Evolutionary conservation across 2,888 invertebrate genomes (phyloP).

Genomic region (Horisme vitalbata): DNA sequence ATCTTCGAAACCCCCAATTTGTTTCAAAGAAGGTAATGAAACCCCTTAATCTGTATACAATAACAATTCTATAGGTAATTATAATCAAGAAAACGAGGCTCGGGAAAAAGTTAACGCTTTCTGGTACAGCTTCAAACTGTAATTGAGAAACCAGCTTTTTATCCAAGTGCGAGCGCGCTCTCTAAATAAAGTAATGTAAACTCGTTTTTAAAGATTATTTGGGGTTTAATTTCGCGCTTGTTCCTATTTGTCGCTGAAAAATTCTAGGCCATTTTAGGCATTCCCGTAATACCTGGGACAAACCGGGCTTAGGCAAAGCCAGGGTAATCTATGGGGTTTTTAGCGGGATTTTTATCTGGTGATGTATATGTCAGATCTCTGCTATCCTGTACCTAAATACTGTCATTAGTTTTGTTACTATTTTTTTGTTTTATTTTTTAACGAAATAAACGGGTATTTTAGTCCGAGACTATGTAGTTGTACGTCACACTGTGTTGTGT

Average conservation of each 20-base stretch:
- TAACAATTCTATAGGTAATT: too few species aligned
- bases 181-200: slow-evolving; percentile 9
- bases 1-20: too few species aligned
- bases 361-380: slow-evolving; percentile 14
- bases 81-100: too few species aligned
- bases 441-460: too few species aligned
- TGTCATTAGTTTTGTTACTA: too few species aligned
- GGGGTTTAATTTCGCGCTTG: slow-evolving; percentile 12
- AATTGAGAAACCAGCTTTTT: neutral
- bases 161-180: neutral
- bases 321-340: slow-evolving; percentile 17
- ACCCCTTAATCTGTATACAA: too few species aligned
- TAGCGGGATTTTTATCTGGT: slow-evolving; percentile 17
- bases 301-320: slow-evolving; percentile 17
- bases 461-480: too few species aligned
- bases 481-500: too few species aligned
- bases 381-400: slow-evolving; percentile 4
- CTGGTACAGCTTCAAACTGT: too few species aligned
- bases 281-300: slow-evolving; percentile 16
- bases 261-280: slow-evolving; percentile 18
- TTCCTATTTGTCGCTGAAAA: slow-evolving; percentile 15
- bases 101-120: too few species aligned
- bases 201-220: slow-evolving; percentile 24
- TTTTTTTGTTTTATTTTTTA: too few species aligned
- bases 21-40: too few species aligned